These are phyloP conservation scores for Triplophysa tibetana DNA, from an alignment of 2,113 vertebrate genomes.

Conservation along the genomic window DNA sequence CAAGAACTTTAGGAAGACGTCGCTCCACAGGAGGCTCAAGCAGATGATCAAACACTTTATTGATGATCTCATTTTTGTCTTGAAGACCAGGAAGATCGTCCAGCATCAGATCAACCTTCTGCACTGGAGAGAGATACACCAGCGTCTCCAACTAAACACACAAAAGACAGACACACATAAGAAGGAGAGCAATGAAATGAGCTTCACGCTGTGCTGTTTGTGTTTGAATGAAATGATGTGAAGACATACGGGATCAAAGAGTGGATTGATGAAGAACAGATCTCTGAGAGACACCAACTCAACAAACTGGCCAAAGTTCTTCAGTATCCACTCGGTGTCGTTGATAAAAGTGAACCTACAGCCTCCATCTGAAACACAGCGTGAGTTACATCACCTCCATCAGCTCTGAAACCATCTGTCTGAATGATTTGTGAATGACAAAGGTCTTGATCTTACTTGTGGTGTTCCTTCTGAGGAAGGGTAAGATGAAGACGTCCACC, in stretches of 20 bases:
- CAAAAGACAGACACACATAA: not conserved
- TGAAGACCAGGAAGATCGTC: constrained; percentile 36
- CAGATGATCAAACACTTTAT: constrained; percentile 60
- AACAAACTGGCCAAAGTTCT: constrained; percentile 66
- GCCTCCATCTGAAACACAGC: constrained; percentile 13
- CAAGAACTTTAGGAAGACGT: constrained; percentile 55
- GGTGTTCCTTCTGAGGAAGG: constrained; percentile 49
- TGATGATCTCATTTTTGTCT: constrained; percentile 55
- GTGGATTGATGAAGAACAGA: constrained; percentile 59
- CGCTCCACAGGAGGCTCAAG: constrained; percentile 15
- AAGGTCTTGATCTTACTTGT: constrained; percentile 35
- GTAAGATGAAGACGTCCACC: constrained; percentile 38
- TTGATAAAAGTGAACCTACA: constrained; percentile 56
- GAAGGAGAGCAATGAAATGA: not conserved
- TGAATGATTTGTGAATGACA: not conserved
- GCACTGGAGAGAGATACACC: constrained; percentile 52
- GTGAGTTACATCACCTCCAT: not conserved
- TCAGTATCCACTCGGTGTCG: constrained; percentile 62
- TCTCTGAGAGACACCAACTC: constrained; percentile 38
- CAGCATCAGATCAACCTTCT: constrained; percentile 63
- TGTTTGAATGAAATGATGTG: not conserved
- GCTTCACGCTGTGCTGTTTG: not conserved
- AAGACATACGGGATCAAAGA: constrained; percentile 65
- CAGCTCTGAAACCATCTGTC: not conserved
- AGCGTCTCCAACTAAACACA: constrained; percentile 61